Percentiles rank a stretch among this genome's conserved stretches.
These are phyloP conservation scores for Acinonyx jubatus DNA, from an alignment of 2,113 vertebrate species.

Conservation along the genomic window DNA sequence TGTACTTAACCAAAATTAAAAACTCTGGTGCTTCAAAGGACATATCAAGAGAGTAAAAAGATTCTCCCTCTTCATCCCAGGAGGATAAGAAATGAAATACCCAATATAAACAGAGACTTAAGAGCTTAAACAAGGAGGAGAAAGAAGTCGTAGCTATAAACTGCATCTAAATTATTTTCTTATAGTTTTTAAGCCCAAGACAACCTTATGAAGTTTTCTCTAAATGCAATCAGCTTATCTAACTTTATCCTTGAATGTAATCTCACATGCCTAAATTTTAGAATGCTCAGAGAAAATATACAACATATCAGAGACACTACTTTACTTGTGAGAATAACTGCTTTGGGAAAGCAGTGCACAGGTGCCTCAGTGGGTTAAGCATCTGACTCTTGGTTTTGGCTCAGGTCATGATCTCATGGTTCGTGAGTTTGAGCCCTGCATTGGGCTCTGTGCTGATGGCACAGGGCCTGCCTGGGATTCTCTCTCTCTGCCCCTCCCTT, in stretches of 20 bases:
- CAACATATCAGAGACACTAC: background rate
- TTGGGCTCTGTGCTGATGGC: too few relatives aligned
- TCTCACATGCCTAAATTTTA: background rate
- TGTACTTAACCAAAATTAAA: background rate
- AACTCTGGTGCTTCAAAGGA: background rate
- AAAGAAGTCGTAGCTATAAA: background rate
- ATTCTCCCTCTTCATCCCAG: background rate
- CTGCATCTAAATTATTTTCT: constrained; percentile 23
- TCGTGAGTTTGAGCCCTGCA: too few relatives aligned
- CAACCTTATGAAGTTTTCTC: background rate
- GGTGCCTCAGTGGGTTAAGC: background rate
- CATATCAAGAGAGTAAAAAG: background rate
- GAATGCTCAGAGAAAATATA: background rate
- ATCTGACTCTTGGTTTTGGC: too few relatives aligned
- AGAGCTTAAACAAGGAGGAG: constrained; percentile 7
- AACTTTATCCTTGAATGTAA: background rate
- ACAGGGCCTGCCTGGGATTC: too few relatives aligned
- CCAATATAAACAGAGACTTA: background rate
- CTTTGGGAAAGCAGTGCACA: background rate
- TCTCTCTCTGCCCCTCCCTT: too few relatives aligned
- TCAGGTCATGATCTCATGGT: too few relatives aligned
- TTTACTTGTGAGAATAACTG: background rate
- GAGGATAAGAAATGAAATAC: background rate
- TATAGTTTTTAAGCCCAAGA: background rate
- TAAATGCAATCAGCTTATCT: background rate